phyloP scores from a whole-genome alignment of 2,113 vertebrate genomes.

The Laticauda laticaudata region DNA sequence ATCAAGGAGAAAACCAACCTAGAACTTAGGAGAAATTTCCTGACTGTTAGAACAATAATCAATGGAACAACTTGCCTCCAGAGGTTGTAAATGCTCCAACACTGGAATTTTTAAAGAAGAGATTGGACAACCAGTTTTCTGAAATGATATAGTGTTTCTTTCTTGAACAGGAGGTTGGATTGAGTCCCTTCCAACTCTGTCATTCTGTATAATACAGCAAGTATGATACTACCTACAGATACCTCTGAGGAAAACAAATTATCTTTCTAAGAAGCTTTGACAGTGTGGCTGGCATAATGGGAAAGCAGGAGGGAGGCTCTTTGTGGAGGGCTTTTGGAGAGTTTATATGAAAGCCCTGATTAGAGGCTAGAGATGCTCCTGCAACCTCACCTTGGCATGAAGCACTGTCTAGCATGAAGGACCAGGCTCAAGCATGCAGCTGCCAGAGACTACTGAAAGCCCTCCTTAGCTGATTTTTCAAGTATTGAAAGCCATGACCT shows the following conservation, averaged over 20 bases:
- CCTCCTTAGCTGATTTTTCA: conserved; percentile 41
- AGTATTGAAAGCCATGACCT: conserved; percentile 17
- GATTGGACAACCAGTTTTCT: not conserved
- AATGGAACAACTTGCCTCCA: not conserved
- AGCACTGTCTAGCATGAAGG: conserved; percentile 6
- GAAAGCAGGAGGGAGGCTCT: conserved; percentile 21
- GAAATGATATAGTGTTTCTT: not conserved
- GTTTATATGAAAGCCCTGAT: conserved; percentile 40
- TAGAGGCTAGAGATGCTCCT: conserved; percentile 44
- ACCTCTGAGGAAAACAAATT: not conserved
- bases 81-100: not conserved
- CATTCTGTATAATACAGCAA: not conserved
- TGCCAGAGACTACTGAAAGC: conserved; percentile 37
- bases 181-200: not conserved
- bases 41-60: not conserved
- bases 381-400: conserved; percentile 12
- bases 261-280: conserved; percentile 15
- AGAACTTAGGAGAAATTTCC: not conserved
- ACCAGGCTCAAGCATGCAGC: conserved; percentile 24
- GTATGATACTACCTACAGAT: not conserved
- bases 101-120: not conserved
- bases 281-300: conserved; percentile 10
- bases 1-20: not conserved
- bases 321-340: conserved; percentile 26
- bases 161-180: not conserved